Base-by-base conservation (phyloP, 2,797 vertebrate genomes). In the Triplophysa bombifrons region DNA sequence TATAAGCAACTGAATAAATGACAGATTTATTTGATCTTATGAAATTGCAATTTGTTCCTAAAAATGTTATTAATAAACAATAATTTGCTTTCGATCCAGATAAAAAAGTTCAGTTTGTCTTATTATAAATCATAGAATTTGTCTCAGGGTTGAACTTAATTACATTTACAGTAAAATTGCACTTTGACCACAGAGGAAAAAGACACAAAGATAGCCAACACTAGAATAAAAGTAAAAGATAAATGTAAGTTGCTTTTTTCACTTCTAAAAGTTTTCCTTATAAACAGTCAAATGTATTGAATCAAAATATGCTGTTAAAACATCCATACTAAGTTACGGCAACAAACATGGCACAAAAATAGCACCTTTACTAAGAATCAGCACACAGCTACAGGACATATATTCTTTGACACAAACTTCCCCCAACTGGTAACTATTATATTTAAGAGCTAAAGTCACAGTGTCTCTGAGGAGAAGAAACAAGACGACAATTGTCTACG, bases 401-500 rank as follows among this genome's bases (percentile, higher is more conserved):
- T 78, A 51, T 70, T 44, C n/a, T 60, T 61, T 56, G 58, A 63
- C 64, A 60, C 60, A 75, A 77, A 65, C 67, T 71, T 64, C 58
- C 58, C 27, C n/a, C 50, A 81, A 67, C 55, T 16, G 51, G 53
- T 44, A 22, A 44, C 72, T 71, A 56, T 69, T 64, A n/a, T 50
- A 58, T 8, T 69, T 56, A 56, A 16, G 66, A 67, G 72, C 50
- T 30, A 80, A 69, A 82, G 56, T 77, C 68, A 61, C 55, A 63
- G 67, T 53, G n/a, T 46, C 48, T 61, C 73, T 73, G 78, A 71
- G 46, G 38, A 72, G 20, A 69, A 61, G 25, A 76, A 85, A 85
- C 81, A 85, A 80, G 38, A 58, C 12, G 41, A 22, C 38, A 10
- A 78, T 85, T 85, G 84, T 85, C 58, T 61, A 25, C n/a, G 17